Evolutionary conservation across 2,797 vertebrate genomes (phyloP), one percentile per base, ranked within the genome.

Genomic region (Hypotaenidia philippensis): DNA sequence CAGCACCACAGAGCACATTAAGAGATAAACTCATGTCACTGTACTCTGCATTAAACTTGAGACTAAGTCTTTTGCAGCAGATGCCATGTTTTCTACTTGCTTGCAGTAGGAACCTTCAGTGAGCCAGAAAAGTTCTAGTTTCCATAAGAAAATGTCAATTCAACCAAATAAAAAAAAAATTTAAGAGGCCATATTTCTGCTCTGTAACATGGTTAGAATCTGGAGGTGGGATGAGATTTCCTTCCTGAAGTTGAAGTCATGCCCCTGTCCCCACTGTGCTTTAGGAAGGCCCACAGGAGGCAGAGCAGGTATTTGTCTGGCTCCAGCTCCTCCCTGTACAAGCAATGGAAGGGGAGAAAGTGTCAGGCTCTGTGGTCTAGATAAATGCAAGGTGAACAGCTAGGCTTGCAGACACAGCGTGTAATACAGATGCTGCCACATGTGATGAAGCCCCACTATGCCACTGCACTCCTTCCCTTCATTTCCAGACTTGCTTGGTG

Each of bases 331-430:
- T 50, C 26, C 15, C 32, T 66, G 41, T 2, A 17, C 49, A 14
- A 52, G 29, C 3, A 1, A 61, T 3, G 22, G 45, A 36, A 45
- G 21, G 60, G 50, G 44, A 45, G 32, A 40, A 45, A 45, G 11
- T 40, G 27, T 18, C 34, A 25, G 61, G 44, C 38, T 27, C 61
- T 75, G 20, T 38, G 56, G 38, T 17, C 38, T 32, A 21, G 7
- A 4, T 0, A 1, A 22, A 52, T 0, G 0, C 9, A 74, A 23
- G 6, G 18, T 7, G 38, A 91, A 49, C 19, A 21, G 9, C 63
- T 57, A 31, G 38, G 29, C 15, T 55, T 40, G 22, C 22, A 79
- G 36, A 45, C 25, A n/a, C 27, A 56, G 32, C 1, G 0, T n/a
- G 3, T 13, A 53, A 47, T 9, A 65, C 13, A 49, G 36, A 38